These are phyloP conservation scores for Athripsodes cinereus DNA, from an alignment of 2,888 invertebrate species.

Conservation along the genomic window DNA sequence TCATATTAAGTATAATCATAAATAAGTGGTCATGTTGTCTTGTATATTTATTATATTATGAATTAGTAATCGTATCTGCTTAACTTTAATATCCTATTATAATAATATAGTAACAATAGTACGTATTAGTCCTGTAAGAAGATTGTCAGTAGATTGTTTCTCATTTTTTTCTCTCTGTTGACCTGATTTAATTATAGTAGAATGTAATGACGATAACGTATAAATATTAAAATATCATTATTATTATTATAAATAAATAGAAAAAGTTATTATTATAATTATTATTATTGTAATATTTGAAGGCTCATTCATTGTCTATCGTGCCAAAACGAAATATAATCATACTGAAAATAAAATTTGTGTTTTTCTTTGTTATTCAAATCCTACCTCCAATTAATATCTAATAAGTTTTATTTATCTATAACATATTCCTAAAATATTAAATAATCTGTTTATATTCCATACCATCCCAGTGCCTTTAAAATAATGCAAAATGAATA, in stretches of 20 bases:
- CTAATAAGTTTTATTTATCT: no score
- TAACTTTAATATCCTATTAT: not conserved
- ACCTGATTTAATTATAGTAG: not conserved
- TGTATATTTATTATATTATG: not conserved
- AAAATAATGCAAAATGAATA: no score
- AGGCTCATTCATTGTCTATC: conserved; percentile 28
- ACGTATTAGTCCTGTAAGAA: no score
- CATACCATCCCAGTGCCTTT: no score
- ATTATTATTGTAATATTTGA: conserved; percentile 26
- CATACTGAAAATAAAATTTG: conserved; percentile 21
- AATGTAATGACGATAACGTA: not conserved
- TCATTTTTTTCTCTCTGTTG: not conserved
- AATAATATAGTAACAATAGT: not conserved
- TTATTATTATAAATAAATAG: not conserved
- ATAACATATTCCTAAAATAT: no score
- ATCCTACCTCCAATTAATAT: no score
- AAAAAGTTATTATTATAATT: conserved; percentile 2
- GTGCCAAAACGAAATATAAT: conserved; percentile 29
- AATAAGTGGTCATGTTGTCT: not conserved
- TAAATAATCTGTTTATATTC: no score
- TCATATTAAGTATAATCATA: not conserved
- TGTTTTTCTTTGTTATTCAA: no score
- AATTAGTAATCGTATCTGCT: not conserved
- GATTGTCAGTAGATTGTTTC: not conserved
- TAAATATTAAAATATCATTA: not conserved